phyloP scores from a whole-genome alignment of 1,140 invertebrate species.

The Ridgeia piscesae region DNA sequence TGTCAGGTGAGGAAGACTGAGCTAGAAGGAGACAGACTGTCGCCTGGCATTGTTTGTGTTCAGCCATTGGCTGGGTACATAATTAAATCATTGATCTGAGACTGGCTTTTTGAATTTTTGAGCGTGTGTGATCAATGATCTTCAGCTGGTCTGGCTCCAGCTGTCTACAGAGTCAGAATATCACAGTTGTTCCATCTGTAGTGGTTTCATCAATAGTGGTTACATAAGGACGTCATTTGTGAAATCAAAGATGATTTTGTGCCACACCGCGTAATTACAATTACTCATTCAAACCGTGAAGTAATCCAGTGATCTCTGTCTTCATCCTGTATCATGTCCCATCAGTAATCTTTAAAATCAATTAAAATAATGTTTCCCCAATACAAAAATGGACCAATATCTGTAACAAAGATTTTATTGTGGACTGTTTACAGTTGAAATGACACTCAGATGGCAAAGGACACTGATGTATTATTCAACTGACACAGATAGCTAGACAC shows the following conservation, averaged over 20 bases:
- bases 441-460: background rate
- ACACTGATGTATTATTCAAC: background rate
- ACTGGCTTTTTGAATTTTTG: background rate
- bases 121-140: background rate
- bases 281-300: no score
- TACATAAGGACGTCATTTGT: background rate
- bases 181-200: background rate
- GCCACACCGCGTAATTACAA: no score
- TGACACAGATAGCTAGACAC: background rate
- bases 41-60: background rate
- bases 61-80: background rate
- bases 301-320: no score
- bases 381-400: no score
- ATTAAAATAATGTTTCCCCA: no score
- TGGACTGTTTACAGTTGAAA: background rate
- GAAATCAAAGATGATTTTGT: background rate
- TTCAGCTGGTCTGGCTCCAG: background rate
- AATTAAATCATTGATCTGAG: background rate
- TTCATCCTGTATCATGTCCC: no score
- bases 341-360: no score
- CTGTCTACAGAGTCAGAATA: background rate
- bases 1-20: background rate
- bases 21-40: background rate
- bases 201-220: background rate
- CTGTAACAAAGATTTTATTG: no score